Evolutionary conservation across 1,140 invertebrate species (phyloP).

Genomic region (Drosophila melanica): DNA sequence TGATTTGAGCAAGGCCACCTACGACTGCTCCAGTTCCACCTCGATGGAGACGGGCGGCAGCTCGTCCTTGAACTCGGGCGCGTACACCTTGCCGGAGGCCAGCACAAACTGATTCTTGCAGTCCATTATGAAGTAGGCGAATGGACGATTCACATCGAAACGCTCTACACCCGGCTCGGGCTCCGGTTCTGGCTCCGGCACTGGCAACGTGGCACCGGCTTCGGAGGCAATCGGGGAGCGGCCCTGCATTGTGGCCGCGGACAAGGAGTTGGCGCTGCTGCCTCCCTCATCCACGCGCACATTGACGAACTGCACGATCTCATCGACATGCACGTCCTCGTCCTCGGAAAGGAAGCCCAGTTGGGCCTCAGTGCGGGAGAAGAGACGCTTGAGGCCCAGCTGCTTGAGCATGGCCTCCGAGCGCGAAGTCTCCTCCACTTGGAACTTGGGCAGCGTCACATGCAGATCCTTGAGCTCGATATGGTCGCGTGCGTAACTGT

Average conservation of each 20-base stretch:
- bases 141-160: slow-evolving; percentile 88
- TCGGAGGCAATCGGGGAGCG: slow-evolving; percentile 41
- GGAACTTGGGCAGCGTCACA: slow-evolving; percentile 76
- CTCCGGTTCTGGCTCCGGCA: slow-evolving; percentile 56
- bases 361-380: slow-evolving; percentile 86
- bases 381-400: slow-evolving; percentile 86
- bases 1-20: slow-evolving; percentile 15
- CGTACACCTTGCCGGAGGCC: slow-evolving; percentile 87
- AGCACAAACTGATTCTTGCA: slow-evolving; percentile 86
- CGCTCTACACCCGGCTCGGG: slow-evolving; percentile 70
- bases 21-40: slow-evolving; percentile 72
- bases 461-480: slow-evolving; percentile 57
- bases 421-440: slow-evolving; percentile 77
- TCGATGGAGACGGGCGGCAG: slow-evolving; percentile 63
- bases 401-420: slow-evolving; percentile 75
- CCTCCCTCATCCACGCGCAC: slow-evolving; percentile 85
- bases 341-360: slow-evolving; percentile 85
- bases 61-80: slow-evolving; percentile 81
- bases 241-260: slow-evolving; percentile 55
- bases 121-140: slow-evolving; percentile 88
- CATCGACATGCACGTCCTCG: slow-evolving; percentile 85
- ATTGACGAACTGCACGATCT: slow-evolving; percentile 87
- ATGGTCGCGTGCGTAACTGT: slow-evolving; percentile 44
- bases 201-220: slow-evolving; percentile 37
- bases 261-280: slow-evolving; percentile 67